Conservation (phyloP, 2,113 vertebrate genomes). For the Prietella phreatophila region DNA sequence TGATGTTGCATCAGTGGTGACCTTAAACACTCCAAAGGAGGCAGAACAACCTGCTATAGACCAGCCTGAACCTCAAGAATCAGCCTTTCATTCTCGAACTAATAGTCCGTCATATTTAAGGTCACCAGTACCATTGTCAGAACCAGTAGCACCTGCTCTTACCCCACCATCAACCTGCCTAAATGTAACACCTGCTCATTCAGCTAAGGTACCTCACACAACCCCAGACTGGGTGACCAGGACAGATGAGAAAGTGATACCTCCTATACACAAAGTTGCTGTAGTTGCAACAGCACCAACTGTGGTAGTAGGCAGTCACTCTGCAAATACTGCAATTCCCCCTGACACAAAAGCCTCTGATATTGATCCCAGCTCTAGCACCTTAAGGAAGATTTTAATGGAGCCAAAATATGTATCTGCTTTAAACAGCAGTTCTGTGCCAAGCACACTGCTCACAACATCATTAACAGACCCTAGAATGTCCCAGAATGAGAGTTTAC, state of each 20-base stretch:
- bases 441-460: constrained; percentile 79
- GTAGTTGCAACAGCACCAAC: constrained; percentile 62
- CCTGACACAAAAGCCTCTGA: constrained; percentile 95
- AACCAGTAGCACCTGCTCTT: constrained; percentile 53
- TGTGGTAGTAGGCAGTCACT: constrained; percentile 61
- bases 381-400: constrained; percentile 95
- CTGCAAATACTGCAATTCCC: constrained; percentile 74
- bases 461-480: constrained; percentile 71
- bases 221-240: constrained; percentile 82
- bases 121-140: constrained; percentile 56
- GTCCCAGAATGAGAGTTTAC: constrained; percentile 69
- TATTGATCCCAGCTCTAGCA: constrained; percentile 89
- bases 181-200: constrained; percentile 56
- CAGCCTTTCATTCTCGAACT: constrained; percentile 71
- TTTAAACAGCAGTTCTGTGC: constrained; percentile 69
- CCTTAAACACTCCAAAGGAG: constrained; percentile 73
- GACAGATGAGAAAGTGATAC: constrained; percentile 80
- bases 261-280: constrained; percentile 77
- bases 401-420: constrained; percentile 94
- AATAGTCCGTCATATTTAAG: constrained; percentile 62
- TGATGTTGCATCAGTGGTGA: constrained; percentile 69
- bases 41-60: constrained; percentile 76
- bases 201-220: constrained; percentile 68
- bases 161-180: constrained; percentile 69
- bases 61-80: constrained; percentile 78